Conservation (phyloP, 2,113 vertebrate species). For the Callaeas wilsoni region DNA sequence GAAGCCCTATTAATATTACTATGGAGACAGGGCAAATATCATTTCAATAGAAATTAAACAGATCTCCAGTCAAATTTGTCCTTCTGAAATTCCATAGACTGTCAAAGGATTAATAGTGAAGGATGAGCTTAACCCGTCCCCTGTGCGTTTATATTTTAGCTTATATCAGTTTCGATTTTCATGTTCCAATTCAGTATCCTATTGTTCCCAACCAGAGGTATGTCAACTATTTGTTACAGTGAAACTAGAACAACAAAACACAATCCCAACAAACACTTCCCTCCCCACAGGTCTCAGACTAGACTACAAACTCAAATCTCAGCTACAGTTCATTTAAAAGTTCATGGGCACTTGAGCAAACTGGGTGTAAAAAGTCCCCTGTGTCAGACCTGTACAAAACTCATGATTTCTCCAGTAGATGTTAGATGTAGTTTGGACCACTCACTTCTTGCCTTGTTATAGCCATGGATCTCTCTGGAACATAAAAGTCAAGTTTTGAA, state of each 20-base stretch:
- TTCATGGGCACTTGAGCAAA: not conserved
- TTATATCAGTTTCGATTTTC: not conserved
- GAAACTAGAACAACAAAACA: slow-evolving; percentile 17
- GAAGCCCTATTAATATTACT: slow-evolving; percentile 43
- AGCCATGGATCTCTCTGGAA: not conserved
- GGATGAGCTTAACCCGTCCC: not conserved
- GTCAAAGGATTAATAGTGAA: not conserved
- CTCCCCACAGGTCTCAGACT: not conserved
- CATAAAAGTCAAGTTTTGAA: not conserved
- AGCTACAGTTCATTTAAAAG: not conserved
- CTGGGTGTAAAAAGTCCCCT: not conserved
- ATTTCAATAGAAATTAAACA: slow-evolving; percentile 12
- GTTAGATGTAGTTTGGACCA: not conserved
- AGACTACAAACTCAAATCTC: not conserved
- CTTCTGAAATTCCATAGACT: not conserved
- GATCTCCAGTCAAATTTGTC: slow-evolving; percentile 41
- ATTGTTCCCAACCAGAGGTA: not conserved
- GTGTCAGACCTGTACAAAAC: not conserved
- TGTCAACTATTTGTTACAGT: not conserved
- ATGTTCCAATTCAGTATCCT: not conserved
- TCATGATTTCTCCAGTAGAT: not conserved
- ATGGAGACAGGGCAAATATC: not conserved
- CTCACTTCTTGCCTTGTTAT: not conserved
- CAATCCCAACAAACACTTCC: not conserved
- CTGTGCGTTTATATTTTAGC: not conserved